A percentile compares a stretch with the other conserved stretches of the same genome.
These are phyloP conservation scores for Agonopterix subpropinquella DNA, from an alignment of 2,888 invertebrate genomes.

Conservation along the genomic window DNA sequence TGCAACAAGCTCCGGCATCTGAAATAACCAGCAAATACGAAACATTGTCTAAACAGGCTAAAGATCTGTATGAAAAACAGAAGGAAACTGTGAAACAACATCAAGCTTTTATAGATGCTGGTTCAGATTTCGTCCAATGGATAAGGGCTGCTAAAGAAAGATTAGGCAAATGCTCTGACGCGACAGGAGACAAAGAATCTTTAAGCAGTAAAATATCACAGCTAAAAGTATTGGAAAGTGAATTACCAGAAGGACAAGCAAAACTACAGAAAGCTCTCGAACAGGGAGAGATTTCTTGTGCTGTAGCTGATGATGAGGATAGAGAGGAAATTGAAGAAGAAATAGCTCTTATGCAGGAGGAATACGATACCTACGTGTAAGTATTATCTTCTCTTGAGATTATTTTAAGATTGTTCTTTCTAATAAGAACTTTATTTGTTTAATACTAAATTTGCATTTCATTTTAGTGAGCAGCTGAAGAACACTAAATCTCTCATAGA, in stretches of 20 bases:
- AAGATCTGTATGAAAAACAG: constrained; percentile 91
- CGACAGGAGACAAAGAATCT: constrained; percentile 93
- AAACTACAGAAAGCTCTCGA: constrained; percentile 89
- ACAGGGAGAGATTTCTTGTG: constrained; percentile 91
- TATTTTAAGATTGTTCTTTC: not conserved
- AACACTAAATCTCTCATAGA: constrained; percentile 88
- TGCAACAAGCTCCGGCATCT: constrained; percentile 92
- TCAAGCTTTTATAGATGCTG: constrained; percentile 93
- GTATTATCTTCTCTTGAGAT: constrained; percentile 27
- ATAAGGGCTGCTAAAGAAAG: constrained; percentile 92
- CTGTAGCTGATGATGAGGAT: constrained; percentile 88
- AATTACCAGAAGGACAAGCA: constrained; percentile 87
- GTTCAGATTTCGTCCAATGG: constrained; percentile 95
- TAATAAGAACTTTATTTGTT: not conserved
- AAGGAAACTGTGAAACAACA: constrained; percentile 93
- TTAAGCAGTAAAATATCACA: constrained; percentile 91
- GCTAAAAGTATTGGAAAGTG: constrained; percentile 88
- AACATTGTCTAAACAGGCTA: constrained; percentile 91
- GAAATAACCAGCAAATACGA: constrained; percentile 95
- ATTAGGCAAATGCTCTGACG: constrained; percentile 93
- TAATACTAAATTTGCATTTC: not conserved
- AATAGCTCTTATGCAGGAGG: constrained; percentile 91
- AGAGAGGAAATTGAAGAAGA: constrained; percentile 94
- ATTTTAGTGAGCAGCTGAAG: constrained; percentile 82
- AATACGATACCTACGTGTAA: constrained; percentile 89